phyloP scores from a whole-genome alignment of 2,113 vertebrate species.

The Neotoma lepida region DNA sequence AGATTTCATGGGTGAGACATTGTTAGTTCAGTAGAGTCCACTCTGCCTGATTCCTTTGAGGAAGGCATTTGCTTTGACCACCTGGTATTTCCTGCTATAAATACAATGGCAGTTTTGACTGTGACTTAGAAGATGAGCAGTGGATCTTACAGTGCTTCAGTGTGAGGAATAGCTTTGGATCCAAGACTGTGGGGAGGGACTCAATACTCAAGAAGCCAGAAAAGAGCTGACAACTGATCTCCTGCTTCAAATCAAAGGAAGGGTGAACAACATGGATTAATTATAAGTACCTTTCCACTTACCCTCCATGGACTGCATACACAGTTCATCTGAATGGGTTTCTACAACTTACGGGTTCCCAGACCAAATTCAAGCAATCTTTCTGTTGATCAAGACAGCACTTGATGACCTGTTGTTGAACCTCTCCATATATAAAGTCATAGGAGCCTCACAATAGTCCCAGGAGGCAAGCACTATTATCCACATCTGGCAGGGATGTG shows the following conservation, averaged over 20 bases:
- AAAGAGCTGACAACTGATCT: neutral
- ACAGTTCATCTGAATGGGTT: constrained; percentile 70
- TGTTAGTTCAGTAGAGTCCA: neutral
- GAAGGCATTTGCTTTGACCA: neutral
- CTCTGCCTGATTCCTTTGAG: constrained; percentile 10
- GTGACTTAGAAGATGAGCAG: neutral
- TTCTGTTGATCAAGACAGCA: constrained; percentile 66
- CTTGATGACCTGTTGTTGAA: neutral
- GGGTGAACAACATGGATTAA: constrained; percentile 3
- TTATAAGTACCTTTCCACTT: constrained; percentile 72
- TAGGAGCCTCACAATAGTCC: neutral
- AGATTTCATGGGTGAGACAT: neutral
- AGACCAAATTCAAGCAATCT: constrained; percentile 59
- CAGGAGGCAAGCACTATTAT: neutral
- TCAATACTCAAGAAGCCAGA: neutral
- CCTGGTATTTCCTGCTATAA: constrained; percentile 28
- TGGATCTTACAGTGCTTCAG: neutral
- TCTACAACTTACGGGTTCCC: constrained; percentile 62
- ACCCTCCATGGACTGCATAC: constrained; percentile 69
- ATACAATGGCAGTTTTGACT: constrained; percentile 56
- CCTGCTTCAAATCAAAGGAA: constrained; percentile 30
- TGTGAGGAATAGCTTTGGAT: neutral
- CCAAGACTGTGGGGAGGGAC: neutral
- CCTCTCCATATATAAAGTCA: constrained; percentile 7
- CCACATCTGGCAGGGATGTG: neutral